Conservation (phyloP, 2,888 invertebrate genomes). For the Bruchidius siliquastri region DNA sequence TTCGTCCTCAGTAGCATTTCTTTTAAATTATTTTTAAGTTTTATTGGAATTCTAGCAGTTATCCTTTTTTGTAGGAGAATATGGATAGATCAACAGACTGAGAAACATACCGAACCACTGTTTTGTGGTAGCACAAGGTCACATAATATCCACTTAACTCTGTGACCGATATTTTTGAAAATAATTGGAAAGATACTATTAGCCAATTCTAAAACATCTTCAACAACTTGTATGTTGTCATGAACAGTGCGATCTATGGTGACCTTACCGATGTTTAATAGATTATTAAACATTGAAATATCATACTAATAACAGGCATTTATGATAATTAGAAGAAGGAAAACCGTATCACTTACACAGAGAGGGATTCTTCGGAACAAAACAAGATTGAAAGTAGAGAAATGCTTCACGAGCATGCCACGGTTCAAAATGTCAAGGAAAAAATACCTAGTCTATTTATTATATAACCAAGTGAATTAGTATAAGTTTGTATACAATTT, state of each 20-base stretch:
- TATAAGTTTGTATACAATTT: neutral
- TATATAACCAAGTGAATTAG: neutral
- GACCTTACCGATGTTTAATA: neutral
- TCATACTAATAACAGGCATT: neutral
- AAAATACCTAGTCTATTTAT: conserved; percentile 7
- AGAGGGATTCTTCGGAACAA: neutral
- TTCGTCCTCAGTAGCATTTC: too few relatives aligned
- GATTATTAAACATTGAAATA: neutral
- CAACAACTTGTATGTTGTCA: neutral
- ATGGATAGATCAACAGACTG: too few relatives aligned
- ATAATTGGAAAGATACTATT: neutral
- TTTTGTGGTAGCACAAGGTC: too few relatives aligned
- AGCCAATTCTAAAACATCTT: neutral
- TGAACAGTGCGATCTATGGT: neutral
- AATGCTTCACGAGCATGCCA: conserved; percentile 11
- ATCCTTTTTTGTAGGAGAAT: too few relatives aligned
- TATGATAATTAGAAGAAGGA: neutral
- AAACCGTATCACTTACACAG: neutral
- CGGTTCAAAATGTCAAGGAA: conserved; percentile 20
- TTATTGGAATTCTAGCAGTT: too few relatives aligned
- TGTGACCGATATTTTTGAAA: neutral
- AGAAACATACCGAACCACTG: too few relatives aligned
- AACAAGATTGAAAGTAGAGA: conserved; percentile 11
- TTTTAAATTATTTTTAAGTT: too few relatives aligned
- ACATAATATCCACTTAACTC: too few relatives aligned